Percentiles rank a stretch among this genome's conserved stretches.
phyloP scores from a whole-genome alignment of 1,140 invertebrate species.

The Lycorma delicatula region DNA sequence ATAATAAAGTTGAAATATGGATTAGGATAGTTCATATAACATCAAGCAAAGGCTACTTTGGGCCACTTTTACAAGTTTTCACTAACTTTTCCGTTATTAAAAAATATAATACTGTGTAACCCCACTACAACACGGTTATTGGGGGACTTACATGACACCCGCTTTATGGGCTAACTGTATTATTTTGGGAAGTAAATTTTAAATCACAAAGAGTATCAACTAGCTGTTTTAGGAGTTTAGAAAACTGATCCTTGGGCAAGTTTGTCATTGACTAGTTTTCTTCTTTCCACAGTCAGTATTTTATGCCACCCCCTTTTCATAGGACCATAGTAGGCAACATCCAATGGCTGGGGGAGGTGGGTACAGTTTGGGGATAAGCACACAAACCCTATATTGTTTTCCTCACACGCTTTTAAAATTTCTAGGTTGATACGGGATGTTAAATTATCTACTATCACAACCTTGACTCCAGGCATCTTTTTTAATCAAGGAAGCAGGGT shows the following conservation, averaged over 20 bases:
- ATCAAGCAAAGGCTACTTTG: no score
- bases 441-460: conserved; percentile 37
- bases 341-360: conserved; percentile 38
- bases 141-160: no score
- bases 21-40: no score
- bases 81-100: no score
- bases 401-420: conserved; percentile 29
- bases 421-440: conserved; percentile 32
- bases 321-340: conserved; percentile 36
- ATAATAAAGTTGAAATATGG: no score
- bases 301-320: conserved; percentile 35
- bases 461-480: no score
- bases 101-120: no score
- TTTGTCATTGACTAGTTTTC: neutral
- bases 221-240: neutral
- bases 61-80: no score
- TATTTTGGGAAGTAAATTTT: no score
- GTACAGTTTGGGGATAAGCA: conserved; percentile 38
- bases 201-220: neutral
- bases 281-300: conserved; percentile 24
- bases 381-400: conserved; percentile 36
- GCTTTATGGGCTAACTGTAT: no score
- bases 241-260: neutral
- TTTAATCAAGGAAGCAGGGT: no score
- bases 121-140: no score